Percentiles rank a stretch among this genome's conserved stretches.
phyloP scores from a whole-genome alignment of 2,888 invertebrate species.

The Melanophora roralis region DNA sequence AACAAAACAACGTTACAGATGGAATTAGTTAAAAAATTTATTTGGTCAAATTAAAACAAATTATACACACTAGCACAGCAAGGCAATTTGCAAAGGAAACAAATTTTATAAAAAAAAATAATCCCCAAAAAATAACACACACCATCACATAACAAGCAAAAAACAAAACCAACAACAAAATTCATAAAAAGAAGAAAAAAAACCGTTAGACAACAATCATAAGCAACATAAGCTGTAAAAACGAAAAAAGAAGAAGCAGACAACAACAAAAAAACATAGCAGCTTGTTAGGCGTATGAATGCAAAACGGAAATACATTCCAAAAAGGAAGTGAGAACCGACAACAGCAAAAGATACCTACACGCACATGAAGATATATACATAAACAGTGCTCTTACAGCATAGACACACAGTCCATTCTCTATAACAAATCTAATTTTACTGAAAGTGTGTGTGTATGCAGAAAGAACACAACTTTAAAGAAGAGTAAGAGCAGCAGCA shows the following conservation, averaged over 20 bases:
- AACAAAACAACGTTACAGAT: conserved; percentile 8
- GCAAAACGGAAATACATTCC: conserved; percentile 53
- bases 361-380: conserved; percentile 6
- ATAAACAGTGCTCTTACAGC: conserved; percentile 24
- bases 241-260: background rate
- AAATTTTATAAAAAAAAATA: background rate
- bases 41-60: background rate
- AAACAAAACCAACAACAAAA: background rate
- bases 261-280: conserved; percentile 10
- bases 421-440: conserved; percentile 10
- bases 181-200: background rate
- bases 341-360: conserved; percentile 8
- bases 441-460: background rate
- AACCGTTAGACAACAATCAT: conserved; percentile 51
- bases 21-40: background rate
- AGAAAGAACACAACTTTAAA: too few relatives aligned
- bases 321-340: conserved; percentile 57
- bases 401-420: background rate
- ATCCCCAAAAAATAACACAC: conserved; percentile 13
- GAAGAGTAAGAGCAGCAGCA: conserved; percentile 2
- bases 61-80: background rate
- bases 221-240: conserved; percentile 36
- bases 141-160: background rate
- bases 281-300: conserved; percentile 37
- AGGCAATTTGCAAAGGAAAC: background rate